Conservation (phyloP, 2,888 invertebrate genomes). For the Drosophila setosimentum region DNA sequence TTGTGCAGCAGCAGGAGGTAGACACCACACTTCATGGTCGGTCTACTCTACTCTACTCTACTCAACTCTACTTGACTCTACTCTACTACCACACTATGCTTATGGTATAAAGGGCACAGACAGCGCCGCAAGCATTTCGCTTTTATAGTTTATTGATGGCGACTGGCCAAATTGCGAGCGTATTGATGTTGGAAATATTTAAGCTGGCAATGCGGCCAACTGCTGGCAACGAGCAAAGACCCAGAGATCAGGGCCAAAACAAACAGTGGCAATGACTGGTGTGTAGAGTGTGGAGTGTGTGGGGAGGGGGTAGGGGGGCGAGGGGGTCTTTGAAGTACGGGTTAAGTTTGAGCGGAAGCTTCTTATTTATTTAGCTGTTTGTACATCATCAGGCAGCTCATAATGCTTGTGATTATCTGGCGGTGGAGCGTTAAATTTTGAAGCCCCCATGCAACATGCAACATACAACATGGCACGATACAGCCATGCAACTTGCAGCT, state of each 20-base stretch:
- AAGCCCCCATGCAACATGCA: slow-evolving; percentile 32
- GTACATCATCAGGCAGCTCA: slow-evolving; percentile 74
- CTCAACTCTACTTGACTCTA: too few relatives aligned
- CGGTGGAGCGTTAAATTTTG: slow-evolving; percentile 56
- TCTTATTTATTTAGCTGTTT: slow-evolving; percentile 72
- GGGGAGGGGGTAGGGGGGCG: background rate
- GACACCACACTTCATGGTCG: slow-evolving; percentile 22
- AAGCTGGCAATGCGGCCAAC: slow-evolving; percentile 48
- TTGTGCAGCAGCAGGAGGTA: slow-evolving; percentile 5
- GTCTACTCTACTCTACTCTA: background rate
- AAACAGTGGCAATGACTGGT: background rate
- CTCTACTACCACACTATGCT: background rate
- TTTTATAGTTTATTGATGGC: slow-evolving; percentile 80
- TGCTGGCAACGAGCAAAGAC: slow-evolving; percentile 1
- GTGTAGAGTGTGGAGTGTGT: background rate
- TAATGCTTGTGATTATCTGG: slow-evolving; percentile 68
- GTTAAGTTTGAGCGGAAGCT: slow-evolving; percentile 13
- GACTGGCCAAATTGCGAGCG: slow-evolving; percentile 67
- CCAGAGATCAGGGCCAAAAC: slow-evolving; percentile 1
- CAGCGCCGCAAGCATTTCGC: slow-evolving; percentile 70
- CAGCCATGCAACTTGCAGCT: slow-evolving; percentile 22
- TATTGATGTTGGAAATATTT: slow-evolving; percentile 76
- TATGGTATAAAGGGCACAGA: slow-evolving; percentile 52
- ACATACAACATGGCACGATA: slow-evolving; percentile 13
- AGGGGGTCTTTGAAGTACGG: background rate